phyloP scores from a whole-genome alignment of 2,113 vertebrate genomes.

The Scortum barcoo region DNA sequence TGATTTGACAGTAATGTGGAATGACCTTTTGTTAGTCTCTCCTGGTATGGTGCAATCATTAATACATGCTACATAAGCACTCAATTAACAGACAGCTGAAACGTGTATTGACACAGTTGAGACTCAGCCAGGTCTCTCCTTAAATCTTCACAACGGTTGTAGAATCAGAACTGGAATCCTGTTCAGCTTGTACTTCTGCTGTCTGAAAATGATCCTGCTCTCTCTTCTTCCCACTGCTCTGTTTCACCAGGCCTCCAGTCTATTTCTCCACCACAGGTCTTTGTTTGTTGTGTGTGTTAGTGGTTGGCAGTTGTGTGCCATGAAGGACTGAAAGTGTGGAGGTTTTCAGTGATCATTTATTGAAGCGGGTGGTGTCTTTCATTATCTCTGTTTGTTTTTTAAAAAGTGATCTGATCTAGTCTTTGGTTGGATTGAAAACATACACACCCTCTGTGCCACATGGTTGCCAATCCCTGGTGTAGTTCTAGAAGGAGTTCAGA shows the following conservation, averaged over 20 bases:
- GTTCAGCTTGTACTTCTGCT: conserved; percentile 42
- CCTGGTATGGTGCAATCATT: conserved; percentile 35
- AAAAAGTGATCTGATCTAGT: not conserved
- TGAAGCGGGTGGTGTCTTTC: not conserved
- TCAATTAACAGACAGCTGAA: not conserved
- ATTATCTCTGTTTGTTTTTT: too few relatives aligned
- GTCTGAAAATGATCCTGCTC: conserved; percentile 5
- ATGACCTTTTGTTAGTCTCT: conserved; percentile 9
- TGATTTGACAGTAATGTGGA: conserved; percentile 5
- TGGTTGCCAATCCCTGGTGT: not conserved
- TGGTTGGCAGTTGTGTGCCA: not conserved
- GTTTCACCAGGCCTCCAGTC: not conserved
- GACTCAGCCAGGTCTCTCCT: not conserved
- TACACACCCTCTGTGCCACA: not conserved
- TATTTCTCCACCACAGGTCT: not conserved
- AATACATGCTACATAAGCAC: conserved; percentile 2
- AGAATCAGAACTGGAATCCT: conserved; percentile 49
- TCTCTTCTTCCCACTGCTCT: conserved; percentile 7
- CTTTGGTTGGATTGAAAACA: not conserved
- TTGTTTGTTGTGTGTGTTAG: not conserved
- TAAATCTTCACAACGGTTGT: not conserved
- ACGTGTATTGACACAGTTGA: not conserved
- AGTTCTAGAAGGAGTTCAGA: not conserved
- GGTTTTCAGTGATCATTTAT: not conserved
- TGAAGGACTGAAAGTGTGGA: not conserved